Conservation (phyloP, 1,140 invertebrate species). For the Zaprionus davidi region DNA sequence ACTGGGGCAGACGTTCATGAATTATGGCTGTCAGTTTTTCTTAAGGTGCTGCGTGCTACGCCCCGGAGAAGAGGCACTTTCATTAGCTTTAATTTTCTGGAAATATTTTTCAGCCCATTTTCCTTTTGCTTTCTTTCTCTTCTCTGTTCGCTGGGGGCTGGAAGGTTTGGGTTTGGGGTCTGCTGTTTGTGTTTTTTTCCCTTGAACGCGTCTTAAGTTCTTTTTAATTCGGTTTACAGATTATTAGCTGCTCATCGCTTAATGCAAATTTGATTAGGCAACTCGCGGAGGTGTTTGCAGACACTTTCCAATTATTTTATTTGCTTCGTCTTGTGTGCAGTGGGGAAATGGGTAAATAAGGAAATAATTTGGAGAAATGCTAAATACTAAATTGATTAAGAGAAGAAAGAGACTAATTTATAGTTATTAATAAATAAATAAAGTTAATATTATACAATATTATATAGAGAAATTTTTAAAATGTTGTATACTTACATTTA, state of each 20-base stretch:
- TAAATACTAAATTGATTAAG: too few relatives aligned
- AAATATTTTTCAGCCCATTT: constrained; percentile 71
- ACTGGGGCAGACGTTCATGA: constrained; percentile 59
- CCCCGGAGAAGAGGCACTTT: constrained; percentile 60
- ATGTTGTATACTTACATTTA: too few relatives aligned
- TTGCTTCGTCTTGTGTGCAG: constrained; percentile 9
- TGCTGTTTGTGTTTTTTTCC: constrained; percentile 42
- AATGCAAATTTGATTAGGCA: constrained; percentile 75
- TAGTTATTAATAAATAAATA: too few relatives aligned
- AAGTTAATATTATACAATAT: too few relatives aligned
- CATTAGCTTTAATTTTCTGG: constrained; percentile 83
- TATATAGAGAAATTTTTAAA: too few relatives aligned
- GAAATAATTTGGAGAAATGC: not conserved
- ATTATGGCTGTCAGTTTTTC: constrained; percentile 80
- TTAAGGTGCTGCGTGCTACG: constrained; percentile 52
- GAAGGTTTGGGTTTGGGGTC: constrained; percentile 11
- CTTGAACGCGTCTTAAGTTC: constrained; percentile 60
- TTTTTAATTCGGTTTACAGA: constrained; percentile 81
- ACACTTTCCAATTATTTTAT: constrained; percentile 33
- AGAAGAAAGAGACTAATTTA: too few relatives aligned
- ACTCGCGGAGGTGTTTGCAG: constrained; percentile 54
- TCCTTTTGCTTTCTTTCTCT: constrained; percentile 13
- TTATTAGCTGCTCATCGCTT: constrained; percentile 80
- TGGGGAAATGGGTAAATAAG: not conserved
- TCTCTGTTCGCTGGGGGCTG: not conserved